A percentile compares a stretch with the other conserved stretches of the same genome.
Conservation (phyloP, 1,140 invertebrate species). For the Eupristina koningsbergeri region DNA sequence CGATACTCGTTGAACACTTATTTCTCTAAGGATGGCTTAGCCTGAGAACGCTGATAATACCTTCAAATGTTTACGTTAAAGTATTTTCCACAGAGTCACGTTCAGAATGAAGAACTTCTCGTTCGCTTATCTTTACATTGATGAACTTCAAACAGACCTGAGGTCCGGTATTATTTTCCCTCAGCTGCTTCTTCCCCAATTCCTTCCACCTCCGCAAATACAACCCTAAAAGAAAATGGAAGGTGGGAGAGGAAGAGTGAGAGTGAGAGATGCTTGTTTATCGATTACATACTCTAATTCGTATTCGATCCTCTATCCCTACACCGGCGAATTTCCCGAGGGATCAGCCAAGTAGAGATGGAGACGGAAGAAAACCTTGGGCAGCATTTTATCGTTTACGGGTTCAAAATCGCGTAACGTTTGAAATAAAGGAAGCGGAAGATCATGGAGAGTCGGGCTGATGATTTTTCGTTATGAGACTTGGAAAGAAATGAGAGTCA, state of each 20-base stretch:
- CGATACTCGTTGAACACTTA: background rate
- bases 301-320: conserved; percentile 42
- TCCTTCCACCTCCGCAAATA: background rate
- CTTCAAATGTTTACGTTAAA: background rate
- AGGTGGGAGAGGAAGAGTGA: background rate
- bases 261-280: conserved; percentile 38
- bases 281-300: conserved; percentile 54
- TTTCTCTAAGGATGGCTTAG: conserved; percentile 3
- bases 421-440: background rate
- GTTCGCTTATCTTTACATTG: background rate
- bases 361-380: conserved; percentile 11
- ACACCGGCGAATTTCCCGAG: conserved; percentile 44
- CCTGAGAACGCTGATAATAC: conserved; percentile 2
- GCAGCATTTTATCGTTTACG: conserved; percentile 38
- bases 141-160: conserved; percentile 9
- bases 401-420: conserved; percentile 16
- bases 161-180: background rate
- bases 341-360: background rate
- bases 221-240: background rate
- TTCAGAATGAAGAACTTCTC: conserved; percentile 29
- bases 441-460: background rate
- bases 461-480: conserved; percentile 23
- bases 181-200: background rate
- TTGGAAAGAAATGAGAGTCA: background rate
- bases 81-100: conserved; percentile 39